Evolutionary conservation across 2,113 vertebrate genomes (phyloP).

Genomic region (Rhineura floridana): DNA sequence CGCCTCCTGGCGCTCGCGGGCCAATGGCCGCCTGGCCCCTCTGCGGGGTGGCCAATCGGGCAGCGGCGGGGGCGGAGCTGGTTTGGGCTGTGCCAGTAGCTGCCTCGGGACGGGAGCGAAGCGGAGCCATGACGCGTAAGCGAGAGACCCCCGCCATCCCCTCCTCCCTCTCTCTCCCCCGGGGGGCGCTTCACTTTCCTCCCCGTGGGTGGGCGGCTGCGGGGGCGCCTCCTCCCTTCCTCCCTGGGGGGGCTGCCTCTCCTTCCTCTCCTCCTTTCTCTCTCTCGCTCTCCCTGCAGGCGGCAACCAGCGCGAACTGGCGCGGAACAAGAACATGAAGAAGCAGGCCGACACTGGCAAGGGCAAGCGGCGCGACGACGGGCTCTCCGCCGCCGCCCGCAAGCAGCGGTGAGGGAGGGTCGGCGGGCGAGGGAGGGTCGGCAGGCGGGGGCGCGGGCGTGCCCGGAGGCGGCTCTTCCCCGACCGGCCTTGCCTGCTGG

Average conservation of each 20-base stretch:
- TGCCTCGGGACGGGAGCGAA: neutral
- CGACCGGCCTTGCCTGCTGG: too few species aligned
- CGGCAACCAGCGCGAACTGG: constrained; percentile 92
- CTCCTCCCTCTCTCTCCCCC: too few species aligned
- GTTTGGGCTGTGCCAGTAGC: neutral
- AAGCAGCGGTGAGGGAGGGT: constrained; percentile 84
- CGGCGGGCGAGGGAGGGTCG: neutral
- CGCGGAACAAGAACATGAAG: constrained; percentile 88
- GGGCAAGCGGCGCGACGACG: constrained; percentile 85
- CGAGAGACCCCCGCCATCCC: neutral
- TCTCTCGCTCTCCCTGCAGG: constrained; percentile 66
- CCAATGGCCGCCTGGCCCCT: neutral
- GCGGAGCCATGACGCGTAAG: neutral
- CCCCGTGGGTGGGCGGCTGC: too few species aligned
- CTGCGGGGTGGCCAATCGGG: neutral
- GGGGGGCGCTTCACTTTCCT: neutral
- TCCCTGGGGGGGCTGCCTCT: neutral
- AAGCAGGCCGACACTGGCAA: constrained; percentile 86
- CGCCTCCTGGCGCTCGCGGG: neutral
- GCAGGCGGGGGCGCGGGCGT: neutral
- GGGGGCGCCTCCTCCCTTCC: neutral
- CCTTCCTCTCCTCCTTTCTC: too few species aligned
- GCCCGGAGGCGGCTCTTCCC: too few species aligned
- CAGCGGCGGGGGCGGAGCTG: rapidly evolving
- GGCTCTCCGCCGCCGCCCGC: constrained; percentile 87